Evolutionary conservation across 64 coral and sea anemone genomes (phyloP), one percentile per base, ranked within the genome.

Genomic region (Catalaphyllia jardinei): DNA sequence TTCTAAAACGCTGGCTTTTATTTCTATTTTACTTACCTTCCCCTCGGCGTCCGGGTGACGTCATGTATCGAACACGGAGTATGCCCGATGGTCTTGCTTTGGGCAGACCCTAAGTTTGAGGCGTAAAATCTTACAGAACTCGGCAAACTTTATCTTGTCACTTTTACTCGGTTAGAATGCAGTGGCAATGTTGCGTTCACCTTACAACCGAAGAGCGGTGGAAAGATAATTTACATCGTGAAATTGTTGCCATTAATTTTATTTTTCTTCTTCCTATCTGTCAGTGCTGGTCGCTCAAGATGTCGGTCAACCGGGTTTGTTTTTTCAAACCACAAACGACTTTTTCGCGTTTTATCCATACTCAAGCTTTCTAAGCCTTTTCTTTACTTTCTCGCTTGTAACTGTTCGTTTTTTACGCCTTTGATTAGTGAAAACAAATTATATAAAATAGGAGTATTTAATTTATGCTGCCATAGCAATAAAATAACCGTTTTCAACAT

Each of bases 361-460:
- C 81, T 85, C 81, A 22, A 20, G 33, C 42, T 85, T 85, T 38
- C 81, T 85, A 85, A 69, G 60, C 81, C 64, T 85, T 85, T 29
- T 71, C 81, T 71, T n/a, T 14, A 71, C 35, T 51, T 85, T 52
- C 61, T 62, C 61, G 80, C 80, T 83, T 65, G 20, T 83, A 67
- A 69, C 81, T 85, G 67, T 85, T 71, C 81, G 39, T 85, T 85
- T 85, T 85, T 85, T 85, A 85, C 63, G 63, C 63, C 81, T 69
- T 71, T 71, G 81, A 85, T 85, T 85, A 85, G 81, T 50, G 62
- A 42, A 67, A 67, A 85, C 81, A 85, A 85, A 85, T 85, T 85
- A 85, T 85, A 85, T 71, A 85, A 50, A 71, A 71, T 85, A 85
- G 81, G 81, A 85, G 81, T 85, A 85, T 85, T 85, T 85, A 85